These are phyloP conservation scores for Saturnia pavonia DNA, from an alignment of 2,888 invertebrate genomes.

Conservation along the genomic window DNA sequence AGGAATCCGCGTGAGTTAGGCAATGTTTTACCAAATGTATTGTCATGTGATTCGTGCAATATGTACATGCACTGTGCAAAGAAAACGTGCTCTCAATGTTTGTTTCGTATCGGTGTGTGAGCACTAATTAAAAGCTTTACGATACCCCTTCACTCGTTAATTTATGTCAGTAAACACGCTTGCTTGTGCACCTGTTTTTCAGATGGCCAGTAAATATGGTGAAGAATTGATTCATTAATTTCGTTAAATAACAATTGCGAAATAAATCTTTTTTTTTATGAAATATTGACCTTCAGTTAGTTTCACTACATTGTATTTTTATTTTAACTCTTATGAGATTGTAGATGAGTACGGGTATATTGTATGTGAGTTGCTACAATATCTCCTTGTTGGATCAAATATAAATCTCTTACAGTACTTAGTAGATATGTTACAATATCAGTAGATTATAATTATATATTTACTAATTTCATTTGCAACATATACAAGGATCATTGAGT, in stretches of 20 bases:
- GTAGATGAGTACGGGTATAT: neutral
- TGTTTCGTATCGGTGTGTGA: conserved; percentile 5
- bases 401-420: neutral
- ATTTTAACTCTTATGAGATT: neutral
- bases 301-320: neutral
- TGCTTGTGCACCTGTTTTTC: conserved; percentile 6
- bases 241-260: neutral
- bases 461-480: neutral
- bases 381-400: neutral
- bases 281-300: neutral
- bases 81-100: neutral
- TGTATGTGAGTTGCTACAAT: neutral
- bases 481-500: too few species aligned
- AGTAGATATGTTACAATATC: neutral
- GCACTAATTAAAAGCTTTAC: conserved; percentile 3
- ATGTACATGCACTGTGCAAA: neutral
- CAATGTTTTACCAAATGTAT: conserved; percentile 2
- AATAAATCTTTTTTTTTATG: neutral
- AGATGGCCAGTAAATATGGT: neutral
- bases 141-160: neutral
- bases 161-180: conserved; percentile 2
- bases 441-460: neutral
- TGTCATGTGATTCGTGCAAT: conserved; percentile 1
- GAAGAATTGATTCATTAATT: neutral
- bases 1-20: neutral